A percentile compares a stretch with the other conserved stretches of the same genome.
Evolutionary conservation across 2,888 invertebrate species (phyloP).

Genomic region (Drosophila robusta): DNA sequence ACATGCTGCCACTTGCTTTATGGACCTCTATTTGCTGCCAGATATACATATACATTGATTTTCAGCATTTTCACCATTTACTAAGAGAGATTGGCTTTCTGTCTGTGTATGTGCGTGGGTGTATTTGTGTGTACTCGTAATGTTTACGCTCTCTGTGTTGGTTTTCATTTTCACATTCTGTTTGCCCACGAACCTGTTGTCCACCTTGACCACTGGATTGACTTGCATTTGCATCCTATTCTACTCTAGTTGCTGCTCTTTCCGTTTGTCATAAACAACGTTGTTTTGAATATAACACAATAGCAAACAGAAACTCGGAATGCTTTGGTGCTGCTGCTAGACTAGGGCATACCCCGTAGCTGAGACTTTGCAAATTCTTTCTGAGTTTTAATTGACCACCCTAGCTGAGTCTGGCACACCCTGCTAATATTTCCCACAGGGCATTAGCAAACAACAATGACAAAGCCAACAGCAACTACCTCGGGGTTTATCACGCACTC

Average conservation of each 20-base stretch:
- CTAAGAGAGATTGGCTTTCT: slow-evolving; percentile 9
- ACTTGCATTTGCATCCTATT: slow-evolving; percentile 46
- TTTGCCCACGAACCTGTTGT: slow-evolving; percentile 33
- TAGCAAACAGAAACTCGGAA: slow-evolving; percentile 18
- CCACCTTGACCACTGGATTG: slow-evolving; percentile 53
- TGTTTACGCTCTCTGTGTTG: slow-evolving; percentile 24
- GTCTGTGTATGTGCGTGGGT: slow-evolving; percentile 3
- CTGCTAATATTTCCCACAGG: not conserved
- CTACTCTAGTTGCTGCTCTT: slow-evolving; percentile 23
- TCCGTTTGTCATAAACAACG: slow-evolving; percentile 64
- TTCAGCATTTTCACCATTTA: slow-evolving; percentile 28
- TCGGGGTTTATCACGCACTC: slow-evolving; percentile 78
- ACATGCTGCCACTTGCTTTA: slow-evolving; percentile 22
- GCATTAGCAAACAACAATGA: slow-evolving; percentile 44
- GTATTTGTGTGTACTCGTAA: not conserved
- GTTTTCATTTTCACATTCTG: slow-evolving; percentile 43
- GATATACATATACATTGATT: slow-evolving; percentile 40
- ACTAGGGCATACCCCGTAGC: slow-evolving; percentile 18
- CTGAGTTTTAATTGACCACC: not conserved
- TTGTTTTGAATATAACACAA: slow-evolving; percentile 63
- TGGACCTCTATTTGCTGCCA: slow-evolving; percentile 17
- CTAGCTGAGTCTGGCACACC: not conserved
- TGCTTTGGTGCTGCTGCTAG: not conserved
- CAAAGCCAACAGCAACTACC: slow-evolving; percentile 31
- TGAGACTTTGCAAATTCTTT: not conserved